phyloP scores from a whole-genome alignment of 2,888 invertebrate genomes.

The Byasa hedistus region DNA sequence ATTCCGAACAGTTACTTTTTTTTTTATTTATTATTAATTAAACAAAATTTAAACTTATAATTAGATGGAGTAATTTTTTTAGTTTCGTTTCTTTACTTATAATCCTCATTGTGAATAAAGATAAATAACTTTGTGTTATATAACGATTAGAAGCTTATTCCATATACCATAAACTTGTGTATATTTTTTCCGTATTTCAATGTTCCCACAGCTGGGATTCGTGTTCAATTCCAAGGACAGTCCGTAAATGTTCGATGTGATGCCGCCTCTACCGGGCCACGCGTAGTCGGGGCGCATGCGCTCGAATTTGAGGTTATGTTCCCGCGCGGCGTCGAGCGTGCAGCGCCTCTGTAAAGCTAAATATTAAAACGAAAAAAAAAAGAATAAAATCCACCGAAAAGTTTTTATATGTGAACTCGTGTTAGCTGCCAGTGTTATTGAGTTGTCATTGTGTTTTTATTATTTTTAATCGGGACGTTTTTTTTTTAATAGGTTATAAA shows the following conservation, averaged over 20 bases:
- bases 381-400: background rate
- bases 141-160: too few relatives aligned
- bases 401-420: constrained; percentile 6
- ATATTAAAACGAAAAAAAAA: constrained; percentile 1
- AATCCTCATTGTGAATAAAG: too few relatives aligned
- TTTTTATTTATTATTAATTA: too few relatives aligned
- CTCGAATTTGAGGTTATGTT: constrained; percentile 59
- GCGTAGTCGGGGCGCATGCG: constrained; percentile 39
- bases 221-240: background rate
- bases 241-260: background rate
- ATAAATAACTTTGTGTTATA: too few relatives aligned
- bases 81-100: too few relatives aligned
- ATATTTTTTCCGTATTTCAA: too few relatives aligned
- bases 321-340: constrained; percentile 34
- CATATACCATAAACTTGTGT: too few relatives aligned
- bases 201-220: too few relatives aligned
- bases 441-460: background rate
- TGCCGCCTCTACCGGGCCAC: constrained; percentile 40
- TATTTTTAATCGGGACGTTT: constrained; percentile 6
- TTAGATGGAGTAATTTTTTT: too few relatives aligned
- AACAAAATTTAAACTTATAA: too few relatives aligned
- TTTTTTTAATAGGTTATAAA: background rate
- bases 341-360: constrained; percentile 29
- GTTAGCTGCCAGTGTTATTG: background rate
- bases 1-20: too few relatives aligned